phyloP scores from a whole-genome alignment of 2,113 vertebrate species.

The Salvelinus fontinalis region DNA sequence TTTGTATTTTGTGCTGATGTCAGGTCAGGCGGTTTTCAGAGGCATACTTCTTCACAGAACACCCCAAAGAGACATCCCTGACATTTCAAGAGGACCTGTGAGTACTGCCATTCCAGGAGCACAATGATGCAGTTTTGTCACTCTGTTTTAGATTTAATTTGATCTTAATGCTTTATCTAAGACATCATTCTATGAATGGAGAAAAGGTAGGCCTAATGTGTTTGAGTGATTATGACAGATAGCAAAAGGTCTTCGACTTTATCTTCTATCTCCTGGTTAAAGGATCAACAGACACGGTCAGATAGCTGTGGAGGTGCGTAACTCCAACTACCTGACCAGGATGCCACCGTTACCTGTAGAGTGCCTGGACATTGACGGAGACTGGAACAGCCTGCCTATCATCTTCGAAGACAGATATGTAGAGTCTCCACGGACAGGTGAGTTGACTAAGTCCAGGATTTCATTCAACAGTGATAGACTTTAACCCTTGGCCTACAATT shows the following conservation, averaged over 20 bases:
- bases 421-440: slow-evolving; percentile 82
- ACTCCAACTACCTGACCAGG: slow-evolving; percentile 88
- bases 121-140: neutral
- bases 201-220: neutral
- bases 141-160: neutral
- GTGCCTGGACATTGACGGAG: slow-evolving; percentile 95
- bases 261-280: neutral
- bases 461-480: neutral
- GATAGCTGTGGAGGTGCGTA: slow-evolving; percentile 86
- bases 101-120: slow-evolving; percentile 60
- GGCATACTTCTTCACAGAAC: slow-evolving; percentile 93
- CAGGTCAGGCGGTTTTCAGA: slow-evolving; percentile 97
- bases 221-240: neutral
- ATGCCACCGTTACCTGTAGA: slow-evolving; percentile 94
- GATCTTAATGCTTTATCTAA: neutral
- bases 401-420: slow-evolving; percentile 97
- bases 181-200: neutral
- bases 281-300: slow-evolving; percentile 90
- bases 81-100: slow-evolving; percentile 95
- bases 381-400: slow-evolving; percentile 91
- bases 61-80: slow-evolving; percentile 82
- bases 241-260: too few relatives aligned
- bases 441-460: slow-evolving; percentile 8
- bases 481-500: too few relatives aligned
- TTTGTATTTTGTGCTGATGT: slow-evolving; percentile 12